These are phyloP conservation scores for Cantharis nigra DNA, from an alignment of 2,888 invertebrate species.

Conservation along the genomic window DNA sequence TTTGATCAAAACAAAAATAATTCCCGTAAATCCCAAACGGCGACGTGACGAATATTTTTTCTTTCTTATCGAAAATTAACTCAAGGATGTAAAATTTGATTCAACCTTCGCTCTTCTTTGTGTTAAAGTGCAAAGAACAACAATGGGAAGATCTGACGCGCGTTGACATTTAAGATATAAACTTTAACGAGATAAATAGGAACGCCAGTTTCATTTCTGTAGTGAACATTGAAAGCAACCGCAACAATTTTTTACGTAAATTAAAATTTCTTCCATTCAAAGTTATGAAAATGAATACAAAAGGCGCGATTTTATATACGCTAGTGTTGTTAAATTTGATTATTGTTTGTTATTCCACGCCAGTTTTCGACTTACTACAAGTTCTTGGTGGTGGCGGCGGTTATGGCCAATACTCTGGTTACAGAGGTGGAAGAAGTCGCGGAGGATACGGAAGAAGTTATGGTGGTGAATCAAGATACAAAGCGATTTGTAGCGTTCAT, in stretches of 20 bases:
- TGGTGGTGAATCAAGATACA: slow-evolving; percentile 63
- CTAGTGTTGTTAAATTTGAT: background rate
- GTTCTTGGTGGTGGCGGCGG: background rate
- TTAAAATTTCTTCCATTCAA: background rate
- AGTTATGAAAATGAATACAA: background rate
- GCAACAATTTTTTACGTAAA: background rate
- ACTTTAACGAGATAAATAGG: background rate
- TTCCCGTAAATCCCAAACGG: background rate
- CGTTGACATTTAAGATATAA: background rate
- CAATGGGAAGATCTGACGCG: background rate
- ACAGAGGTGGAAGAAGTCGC: slow-evolving; percentile 17
- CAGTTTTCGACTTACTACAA: background rate
- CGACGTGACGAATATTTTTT: background rate
- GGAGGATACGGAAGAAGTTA: slow-evolving; percentile 28
- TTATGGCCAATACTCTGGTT: slow-evolving; percentile 10
- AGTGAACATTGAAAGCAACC: background rate
- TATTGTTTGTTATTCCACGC: background rate
- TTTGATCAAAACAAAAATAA: background rate
- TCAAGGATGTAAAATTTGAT: background rate
- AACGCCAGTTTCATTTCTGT: background rate
- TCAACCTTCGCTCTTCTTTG: background rate
- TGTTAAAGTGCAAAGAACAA: background rate
- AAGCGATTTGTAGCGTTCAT: slow-evolving; percentile 72
- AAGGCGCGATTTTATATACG: background rate
- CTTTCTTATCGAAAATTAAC: background rate